phyloP scores from a whole-genome alignment of 2,113 vertebrate species.

The Limnothrissa miodon region DNA sequence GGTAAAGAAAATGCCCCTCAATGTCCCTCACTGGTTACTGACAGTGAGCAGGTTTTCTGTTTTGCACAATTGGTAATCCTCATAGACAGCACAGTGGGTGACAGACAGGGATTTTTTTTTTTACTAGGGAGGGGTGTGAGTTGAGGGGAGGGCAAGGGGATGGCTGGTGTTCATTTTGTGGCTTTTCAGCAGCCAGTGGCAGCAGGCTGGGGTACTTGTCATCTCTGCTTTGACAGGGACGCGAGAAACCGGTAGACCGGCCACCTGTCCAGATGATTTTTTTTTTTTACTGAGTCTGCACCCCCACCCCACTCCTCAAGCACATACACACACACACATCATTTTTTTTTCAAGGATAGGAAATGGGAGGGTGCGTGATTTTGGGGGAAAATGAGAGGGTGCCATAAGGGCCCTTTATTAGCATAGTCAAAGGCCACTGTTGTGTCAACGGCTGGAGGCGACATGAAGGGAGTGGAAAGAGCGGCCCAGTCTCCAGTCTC shows the following conservation, averaged over 20 bases:
- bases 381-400: conserved; percentile 50
- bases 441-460: conserved; percentile 53
- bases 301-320: not conserved
- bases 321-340: not conserved
- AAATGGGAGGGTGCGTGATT: conserved; percentile 41
- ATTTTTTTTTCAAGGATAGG: conserved; percentile 2
- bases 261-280: conserved; percentile 77
- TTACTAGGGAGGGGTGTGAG: conserved; percentile 1
- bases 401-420: conserved; percentile 62
- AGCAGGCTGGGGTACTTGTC: conserved; percentile 25
- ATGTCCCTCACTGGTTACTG: not conserved
- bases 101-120: conserved; percentile 57
- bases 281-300: conserved; percentile 57
- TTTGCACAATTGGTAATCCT: conserved; percentile 56
- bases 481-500: conserved; percentile 23
- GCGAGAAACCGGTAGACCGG: conserved; percentile 67
- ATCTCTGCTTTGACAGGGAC: conserved; percentile 51
- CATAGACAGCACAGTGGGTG: conserved; percentile 66
- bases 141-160: conserved; percentile 21
- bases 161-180: conserved; percentile 61
- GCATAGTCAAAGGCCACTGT: conserved; percentile 45
- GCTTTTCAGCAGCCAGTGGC: conserved; percentile 64
- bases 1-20: not conserved
- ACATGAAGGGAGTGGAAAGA: conserved; percentile 23
- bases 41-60: conserved; percentile 24